Evolutionary conservation across 2,888 invertebrate species (phyloP).

Genomic region (Agriopis marginaria): DNA sequence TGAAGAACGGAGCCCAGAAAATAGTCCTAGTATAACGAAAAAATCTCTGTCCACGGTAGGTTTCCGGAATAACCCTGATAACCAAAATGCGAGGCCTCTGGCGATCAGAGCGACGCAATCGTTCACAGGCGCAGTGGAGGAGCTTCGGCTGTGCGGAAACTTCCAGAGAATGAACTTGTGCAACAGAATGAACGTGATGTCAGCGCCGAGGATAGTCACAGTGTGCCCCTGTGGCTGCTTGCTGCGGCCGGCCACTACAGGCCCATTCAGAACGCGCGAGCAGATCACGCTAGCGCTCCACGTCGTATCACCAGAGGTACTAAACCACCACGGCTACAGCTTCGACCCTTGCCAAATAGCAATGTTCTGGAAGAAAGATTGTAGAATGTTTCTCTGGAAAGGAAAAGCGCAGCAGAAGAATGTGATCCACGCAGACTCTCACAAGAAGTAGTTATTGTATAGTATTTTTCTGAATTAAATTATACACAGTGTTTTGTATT

Average conservation of each 20-base stretch:
- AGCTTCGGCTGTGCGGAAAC: constrained; percentile 70
- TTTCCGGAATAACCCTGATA: constrained; percentile 71
- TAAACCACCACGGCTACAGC: constrained; percentile 84
- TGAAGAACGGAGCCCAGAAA: constrained; percentile 70
- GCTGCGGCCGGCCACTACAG: constrained; percentile 65
- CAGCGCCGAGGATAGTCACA: constrained; percentile 63
- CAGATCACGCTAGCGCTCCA: constrained; percentile 74
- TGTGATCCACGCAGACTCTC: constrained; percentile 63
- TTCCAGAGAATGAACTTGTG: constrained; percentile 73
- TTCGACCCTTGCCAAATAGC: constrained; percentile 87
- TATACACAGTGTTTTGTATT: constrained; percentile 35
- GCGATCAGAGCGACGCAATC: constrained; percentile 79
- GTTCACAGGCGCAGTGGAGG: constrained; percentile 77
- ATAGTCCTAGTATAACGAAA: constrained; percentile 73
- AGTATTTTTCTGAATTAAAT: constrained; percentile 37
- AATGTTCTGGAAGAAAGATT: constrained; percentile 90
- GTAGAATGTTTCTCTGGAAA: constrained; percentile 89
- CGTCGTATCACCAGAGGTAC: constrained; percentile 83
- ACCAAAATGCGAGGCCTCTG: constrained; percentile 70
- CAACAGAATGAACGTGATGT: constrained; percentile 65
- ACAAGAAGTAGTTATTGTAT: constrained; percentile 53
- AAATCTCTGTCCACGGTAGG: constrained; percentile 79
- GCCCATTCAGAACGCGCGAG: constrained; percentile 78
- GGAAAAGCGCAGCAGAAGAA: constrained; percentile 71
- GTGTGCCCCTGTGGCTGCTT: constrained; percentile 81